phyloP scores from a whole-genome alignment of 2,113 vertebrate species.

The Gymnarchus niloticus region DNA sequence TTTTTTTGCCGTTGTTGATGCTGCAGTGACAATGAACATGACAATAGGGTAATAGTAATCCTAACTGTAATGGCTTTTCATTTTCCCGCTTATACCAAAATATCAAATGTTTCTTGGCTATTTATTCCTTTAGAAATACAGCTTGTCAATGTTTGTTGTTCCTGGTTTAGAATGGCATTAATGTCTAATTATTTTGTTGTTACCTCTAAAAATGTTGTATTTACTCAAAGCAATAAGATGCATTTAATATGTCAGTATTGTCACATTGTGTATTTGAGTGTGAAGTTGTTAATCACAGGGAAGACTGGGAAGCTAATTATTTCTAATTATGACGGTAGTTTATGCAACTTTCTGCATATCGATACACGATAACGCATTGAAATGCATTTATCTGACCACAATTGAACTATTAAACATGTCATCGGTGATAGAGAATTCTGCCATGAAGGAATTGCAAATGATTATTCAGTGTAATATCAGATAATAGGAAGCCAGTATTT shows the following conservation, averaged over 20 bases:
- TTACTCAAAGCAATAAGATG: conserved; percentile 1
- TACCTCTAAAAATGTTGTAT: neutral
- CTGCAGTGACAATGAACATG: neutral
- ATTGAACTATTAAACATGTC: neutral
- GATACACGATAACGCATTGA: neutral
- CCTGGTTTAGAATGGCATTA: conserved; percentile 24
- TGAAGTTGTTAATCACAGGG: neutral
- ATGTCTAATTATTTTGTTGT: conserved; percentile 13
- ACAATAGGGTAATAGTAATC: conserved; percentile 37
- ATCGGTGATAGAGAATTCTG: conserved; percentile 10
- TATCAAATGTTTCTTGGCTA: conserved; percentile 40
- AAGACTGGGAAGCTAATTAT: neutral
- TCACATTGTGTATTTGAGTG: neutral
- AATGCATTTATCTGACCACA: neutral
- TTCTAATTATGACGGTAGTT: neutral
- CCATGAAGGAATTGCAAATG: neutral
- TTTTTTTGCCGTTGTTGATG: neutral
- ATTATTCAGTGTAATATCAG: conserved; percentile 23
- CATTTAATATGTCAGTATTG: neutral
- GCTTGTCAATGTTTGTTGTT: conserved; percentile 20
- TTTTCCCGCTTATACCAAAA: conserved; percentile 31
- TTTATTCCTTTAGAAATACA: conserved; percentile 24
- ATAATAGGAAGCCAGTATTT: conserved; percentile 34
- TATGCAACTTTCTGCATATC: neutral
- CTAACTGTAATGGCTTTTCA: no score